Base-by-base conservation (phyloP, 2,888 invertebrate genomes). In the Diplolepis rosae region DNA sequence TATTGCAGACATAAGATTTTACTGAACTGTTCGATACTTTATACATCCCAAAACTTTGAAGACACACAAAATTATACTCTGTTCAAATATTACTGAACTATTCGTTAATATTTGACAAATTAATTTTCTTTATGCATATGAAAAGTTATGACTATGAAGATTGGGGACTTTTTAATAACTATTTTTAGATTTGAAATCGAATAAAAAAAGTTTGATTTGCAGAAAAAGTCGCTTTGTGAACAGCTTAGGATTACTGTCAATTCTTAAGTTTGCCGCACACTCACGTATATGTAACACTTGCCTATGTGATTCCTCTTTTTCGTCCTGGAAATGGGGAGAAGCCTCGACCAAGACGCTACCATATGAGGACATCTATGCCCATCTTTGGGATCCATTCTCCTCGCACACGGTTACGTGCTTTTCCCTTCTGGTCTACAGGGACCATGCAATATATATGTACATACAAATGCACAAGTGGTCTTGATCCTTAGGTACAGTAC, bases 301-400 rank as follows among this genome's bases (percentile, higher is more conserved):
- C 48, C n/a, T 42, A 66, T 24, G 32, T 7, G n/a, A 30, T 18
- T 69, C 42, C 11, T 68, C 32, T 51, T 68, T 66, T 68, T 66
- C 18, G 50, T 70, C 22, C 42, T 51, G 24, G 22, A 39, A 39
- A 52, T 71, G 39, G 70, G 72, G 72, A 80, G 80, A 75, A 72
- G 76, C 80, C 18, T 30, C 51, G 73, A 77, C 77, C 81, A 85
- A 82, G 85, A 85, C 83, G 84, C 79, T 85, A 84, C 86, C 86
- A 85, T 86, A 86, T 84, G 86, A 83, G 85, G 85, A 82, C 84
- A 86, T 86, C 85, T 84, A 80, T 79, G 78, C 82, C 79, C 79
- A 80, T 83, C 80, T 80, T 78, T 77, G 76, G 73, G 72, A 51
- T 35, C 28, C 45, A 45, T 27, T 71, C 54, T 54, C 65, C 68